Conservation (phyloP, 2,888 invertebrate species). For the Meliscaeva auricollis region DNA sequence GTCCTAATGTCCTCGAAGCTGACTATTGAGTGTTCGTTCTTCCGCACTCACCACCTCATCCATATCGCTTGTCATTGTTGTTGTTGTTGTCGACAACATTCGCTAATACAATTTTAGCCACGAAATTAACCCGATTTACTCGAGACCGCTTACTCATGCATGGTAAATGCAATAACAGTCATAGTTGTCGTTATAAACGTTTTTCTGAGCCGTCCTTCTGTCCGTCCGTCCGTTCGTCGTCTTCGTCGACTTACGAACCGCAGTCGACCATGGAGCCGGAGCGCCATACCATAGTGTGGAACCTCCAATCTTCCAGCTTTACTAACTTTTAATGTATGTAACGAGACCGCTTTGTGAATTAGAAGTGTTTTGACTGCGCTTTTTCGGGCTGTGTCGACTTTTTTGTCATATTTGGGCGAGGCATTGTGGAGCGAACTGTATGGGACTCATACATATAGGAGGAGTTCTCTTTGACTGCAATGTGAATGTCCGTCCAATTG, state of each 20-base stretch:
- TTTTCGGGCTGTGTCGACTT: conserved; percentile 63
- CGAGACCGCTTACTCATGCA: conserved; percentile 61
- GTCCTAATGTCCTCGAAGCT: conserved; percentile 60
- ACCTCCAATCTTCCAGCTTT: conserved; percentile 37
- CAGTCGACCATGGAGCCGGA: conserved; percentile 16
- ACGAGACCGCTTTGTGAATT: conserved; percentile 61
- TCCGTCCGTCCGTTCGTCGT: too few relatives aligned
- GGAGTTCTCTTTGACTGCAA: conserved; percentile 45
- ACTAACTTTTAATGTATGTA: conserved; percentile 64
- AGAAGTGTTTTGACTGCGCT: conserved; percentile 74
- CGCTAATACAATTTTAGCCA: conserved; percentile 50
- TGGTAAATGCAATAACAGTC: conserved; percentile 60
- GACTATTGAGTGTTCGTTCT: background rate
- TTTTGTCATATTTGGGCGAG: conserved; percentile 76
- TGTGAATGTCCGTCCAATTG: conserved; percentile 71
- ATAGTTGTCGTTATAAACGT: conserved; percentile 57
- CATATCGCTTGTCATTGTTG: background rate
- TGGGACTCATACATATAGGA: background rate
- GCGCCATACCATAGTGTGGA: conserved; percentile 39
- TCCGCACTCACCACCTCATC: background rate
- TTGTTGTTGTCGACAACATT: conserved; percentile 16
- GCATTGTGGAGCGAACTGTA: conserved; percentile 44
- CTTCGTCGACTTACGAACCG: conserved; percentile 9
- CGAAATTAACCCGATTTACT: conserved; percentile 65
- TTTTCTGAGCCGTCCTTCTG: conserved; percentile 4